These are phyloP conservation scores for Achlya flavicornis DNA, from an alignment of 2,888 invertebrate genomes.

Conservation along the genomic window DNA sequence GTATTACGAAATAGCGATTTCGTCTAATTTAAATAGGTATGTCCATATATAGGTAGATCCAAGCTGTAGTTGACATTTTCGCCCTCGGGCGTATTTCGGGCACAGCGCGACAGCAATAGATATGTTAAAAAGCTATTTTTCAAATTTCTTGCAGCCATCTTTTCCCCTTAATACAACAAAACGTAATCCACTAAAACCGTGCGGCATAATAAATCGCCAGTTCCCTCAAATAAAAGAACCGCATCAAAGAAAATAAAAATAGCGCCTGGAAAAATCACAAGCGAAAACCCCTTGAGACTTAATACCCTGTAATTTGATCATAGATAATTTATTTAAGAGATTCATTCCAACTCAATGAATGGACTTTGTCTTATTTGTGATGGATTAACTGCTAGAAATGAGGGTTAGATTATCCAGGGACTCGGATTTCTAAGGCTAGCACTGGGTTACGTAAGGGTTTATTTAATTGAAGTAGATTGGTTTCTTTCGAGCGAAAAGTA, in stretches of 20 bases:
- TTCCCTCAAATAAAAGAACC: background rate
- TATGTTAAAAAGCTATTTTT: no score
- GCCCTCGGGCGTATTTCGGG: no score
- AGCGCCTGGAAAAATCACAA: background rate
- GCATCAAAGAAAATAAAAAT: background rate
- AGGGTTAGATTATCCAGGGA: conserved; percentile 15
- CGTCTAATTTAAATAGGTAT: no score
- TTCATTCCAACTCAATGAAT: conserved; percentile 34
- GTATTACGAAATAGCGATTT: no score
- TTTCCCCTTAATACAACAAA: no score
- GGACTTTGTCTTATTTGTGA: conserved; percentile 46
- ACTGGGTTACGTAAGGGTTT: conserved; percentile 5
- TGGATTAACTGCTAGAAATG: conserved; percentile 38
- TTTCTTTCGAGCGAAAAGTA: background rate
- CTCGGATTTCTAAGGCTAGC: conserved; percentile 14
- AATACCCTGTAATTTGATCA: conserved; percentile 38
- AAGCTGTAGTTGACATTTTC: no score
- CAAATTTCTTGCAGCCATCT: no score
- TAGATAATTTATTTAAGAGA: conserved; percentile 34
- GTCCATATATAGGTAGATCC: no score
- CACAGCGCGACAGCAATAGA: no score
- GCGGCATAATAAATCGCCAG: background rate
- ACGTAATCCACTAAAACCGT: no score
- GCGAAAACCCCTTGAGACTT: background rate
- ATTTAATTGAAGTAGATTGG: background rate